Evolutionary conservation across 2,113 vertebrate genomes (phyloP), one percentile per base, ranked within the genome.

Genomic region (Pseudorectes ferrugineus): DNA sequence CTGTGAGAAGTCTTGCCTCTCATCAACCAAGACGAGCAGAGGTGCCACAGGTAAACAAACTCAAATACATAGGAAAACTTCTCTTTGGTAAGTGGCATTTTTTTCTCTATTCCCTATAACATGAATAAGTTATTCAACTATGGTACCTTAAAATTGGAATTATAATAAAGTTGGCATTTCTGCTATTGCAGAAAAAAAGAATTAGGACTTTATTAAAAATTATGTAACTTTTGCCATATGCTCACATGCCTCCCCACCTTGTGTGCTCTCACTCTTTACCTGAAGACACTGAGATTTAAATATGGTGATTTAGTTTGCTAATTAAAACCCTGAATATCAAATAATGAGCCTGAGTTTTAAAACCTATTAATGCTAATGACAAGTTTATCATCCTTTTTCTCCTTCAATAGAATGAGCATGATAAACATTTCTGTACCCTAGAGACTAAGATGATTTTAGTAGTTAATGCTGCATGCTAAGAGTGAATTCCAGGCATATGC

Each of bases 211-310:
- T 8, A 42, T 45, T 82, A 74, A 78, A 65, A 70, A 51, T 40
- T 42, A 62, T 11, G 26, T 28, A 82, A 80, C 5, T 79, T 88
- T 46, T 10, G 31, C 10, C 16, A 52, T 57, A 72, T 57, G 68
- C 40, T 33, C 36, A 79, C 10, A 14, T 25, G 35, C 8, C 29
- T 51, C 5, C 6, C 7, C 1, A 1, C 3, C 8, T 9, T 2
- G 25, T 58, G 14, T 52, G 67, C 26, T 57, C 35, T 59, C 29
- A 71, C 19, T 48, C 49, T 36, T 55, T 84, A 79, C 14, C 26
- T 83, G 48, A 82, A 57, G 45, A 88, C 46, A n/a, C 7, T 35
- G n/a, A 43, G 46, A 77, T 77, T 90, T 85, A 63, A 79, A 75
- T 26, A 61, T 1, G 3, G 33, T 46, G n/a, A 63, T 71, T 83